Base-by-base conservation (phyloP, 2,888 invertebrate species). In the Drosophila atripex region DNA sequence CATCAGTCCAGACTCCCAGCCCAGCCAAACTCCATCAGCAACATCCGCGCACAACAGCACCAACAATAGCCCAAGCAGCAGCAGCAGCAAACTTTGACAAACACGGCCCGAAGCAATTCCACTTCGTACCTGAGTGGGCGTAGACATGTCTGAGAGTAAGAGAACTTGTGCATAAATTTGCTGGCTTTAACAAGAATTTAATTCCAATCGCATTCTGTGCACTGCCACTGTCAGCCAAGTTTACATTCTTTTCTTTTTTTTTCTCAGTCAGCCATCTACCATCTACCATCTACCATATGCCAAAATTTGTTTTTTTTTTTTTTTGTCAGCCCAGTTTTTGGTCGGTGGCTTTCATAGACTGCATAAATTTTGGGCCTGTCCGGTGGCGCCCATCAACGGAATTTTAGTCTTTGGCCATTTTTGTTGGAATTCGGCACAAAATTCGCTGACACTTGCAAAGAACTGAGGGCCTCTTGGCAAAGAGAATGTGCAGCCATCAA, bases 401-500 rank as follows among this genome's bases (percentile, higher is more conserved):
- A 51, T 51, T 45, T 51, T 49, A 32, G 53, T 18, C 59, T 35
- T 47, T 38, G 18, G 47, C 25, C 51, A 45, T 46, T 32, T 51
- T 35, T 18, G 11, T 5, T 32, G 50, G 59, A 70, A 45, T 58
- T 41, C 54, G 35, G 52, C 21, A 46, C 39, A 46, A 56, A 53
- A 63, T 32, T 25, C 55, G 61, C 76, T 76, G 76, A 75, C 78
- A 75, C 66, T 78, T 61, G 52, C 58, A 49, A 58, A 54, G 59
- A 39, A 46, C 59, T 32, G 16, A 46, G 23, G 51, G 28, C 0
- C 21, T 14, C 43, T 38, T 38, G 61, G 39, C n/a, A 49, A 9
- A n/a, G 25, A 61, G 53, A 72, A 80, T 78, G 83, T 73, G 77
- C 71, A 63, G 71, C 76, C 73, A 83, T 83, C 83, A 87, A 87